Conservation (phyloP, 2,113 vertebrate genomes). For the Eublepharis macularius region DNA sequence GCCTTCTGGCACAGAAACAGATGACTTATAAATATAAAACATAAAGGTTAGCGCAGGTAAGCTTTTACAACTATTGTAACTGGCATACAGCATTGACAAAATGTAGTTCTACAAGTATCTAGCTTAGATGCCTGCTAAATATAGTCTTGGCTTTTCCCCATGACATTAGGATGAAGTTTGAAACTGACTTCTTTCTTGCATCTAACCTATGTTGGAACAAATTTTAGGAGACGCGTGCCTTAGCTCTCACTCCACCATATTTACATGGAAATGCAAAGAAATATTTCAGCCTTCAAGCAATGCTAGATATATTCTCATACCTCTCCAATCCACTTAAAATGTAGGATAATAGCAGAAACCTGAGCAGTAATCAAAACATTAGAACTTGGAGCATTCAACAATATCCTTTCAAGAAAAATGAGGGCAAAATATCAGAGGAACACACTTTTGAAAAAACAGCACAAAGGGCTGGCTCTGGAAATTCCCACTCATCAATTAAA, state of each 20-base stretch:
- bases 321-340: background rate
- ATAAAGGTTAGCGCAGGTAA: background rate
- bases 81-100: conserved; percentile 34
- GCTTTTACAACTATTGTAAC: conserved; percentile 8
- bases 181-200: conserved; percentile 33
- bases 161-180: conserved; percentile 64
- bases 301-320: background rate
- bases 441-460: background rate
- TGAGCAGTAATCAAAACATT: background rate
- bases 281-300: background rate
- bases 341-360: background rate
- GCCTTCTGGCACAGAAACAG: background rate
- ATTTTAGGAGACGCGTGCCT: conserved; percentile 5
- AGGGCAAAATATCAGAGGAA: background rate
- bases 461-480: background rate
- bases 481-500: background rate
- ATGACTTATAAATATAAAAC: background rate
- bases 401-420: background rate
- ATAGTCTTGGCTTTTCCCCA: conserved; percentile 68
- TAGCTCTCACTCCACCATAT: background rate
- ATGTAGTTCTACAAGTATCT: conserved; percentile 49
- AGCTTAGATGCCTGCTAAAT: conserved; percentile 61
- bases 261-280: conserved; percentile 6
- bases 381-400: background rate
- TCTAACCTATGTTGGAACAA: conserved; percentile 19